These are phyloP conservation scores for Trichogramma dendrolimi DNA, from an alignment of 2,888 invertebrate species.

Conservation along the genomic window DNA sequence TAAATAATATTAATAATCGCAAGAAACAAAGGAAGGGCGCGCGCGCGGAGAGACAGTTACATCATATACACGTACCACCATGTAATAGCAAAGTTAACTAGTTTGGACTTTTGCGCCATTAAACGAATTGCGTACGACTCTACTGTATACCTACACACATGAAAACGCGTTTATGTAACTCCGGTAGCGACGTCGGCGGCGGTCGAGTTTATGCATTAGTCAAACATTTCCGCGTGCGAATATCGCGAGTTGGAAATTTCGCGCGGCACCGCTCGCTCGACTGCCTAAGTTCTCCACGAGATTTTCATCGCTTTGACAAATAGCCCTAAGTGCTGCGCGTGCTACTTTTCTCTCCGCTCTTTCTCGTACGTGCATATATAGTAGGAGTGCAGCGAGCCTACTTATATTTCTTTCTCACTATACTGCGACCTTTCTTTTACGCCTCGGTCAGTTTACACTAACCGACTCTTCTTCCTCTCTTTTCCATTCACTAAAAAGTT, in stretches of 20 bases:
- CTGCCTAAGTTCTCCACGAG: conserved; percentile 24
- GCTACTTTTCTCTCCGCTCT: conserved; percentile 6
- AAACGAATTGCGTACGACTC: conserved; percentile 10
- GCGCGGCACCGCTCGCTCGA: conserved; percentile 8
- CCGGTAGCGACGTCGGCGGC: neutral
- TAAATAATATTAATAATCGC: too few relatives aligned
- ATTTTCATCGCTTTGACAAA: conserved; percentile 43
- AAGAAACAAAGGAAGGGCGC: neutral
- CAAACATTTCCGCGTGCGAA: conserved; percentile 30
- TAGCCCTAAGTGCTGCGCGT: conserved; percentile 36
- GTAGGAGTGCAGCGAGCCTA: neutral
- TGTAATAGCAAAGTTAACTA: conserved; percentile 16
- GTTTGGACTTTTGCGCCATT: conserved; percentile 22
- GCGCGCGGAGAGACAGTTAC: conserved; percentile 6
- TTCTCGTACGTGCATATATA: neutral
- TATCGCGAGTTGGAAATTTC: conserved; percentile 19
- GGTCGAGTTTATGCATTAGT: conserved; percentile 18
- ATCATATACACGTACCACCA: neutral
- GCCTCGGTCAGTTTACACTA: neutral
- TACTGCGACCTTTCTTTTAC: neutral
- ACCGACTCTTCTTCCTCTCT: neutral
- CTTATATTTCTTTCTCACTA: neutral
- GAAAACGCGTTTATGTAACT: neutral
- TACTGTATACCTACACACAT: neutral
- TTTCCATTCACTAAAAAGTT: neutral